Evolutionary conservation across 2,888 invertebrate genomes (phyloP).

Genomic region (Drosophila greeni): DNA sequence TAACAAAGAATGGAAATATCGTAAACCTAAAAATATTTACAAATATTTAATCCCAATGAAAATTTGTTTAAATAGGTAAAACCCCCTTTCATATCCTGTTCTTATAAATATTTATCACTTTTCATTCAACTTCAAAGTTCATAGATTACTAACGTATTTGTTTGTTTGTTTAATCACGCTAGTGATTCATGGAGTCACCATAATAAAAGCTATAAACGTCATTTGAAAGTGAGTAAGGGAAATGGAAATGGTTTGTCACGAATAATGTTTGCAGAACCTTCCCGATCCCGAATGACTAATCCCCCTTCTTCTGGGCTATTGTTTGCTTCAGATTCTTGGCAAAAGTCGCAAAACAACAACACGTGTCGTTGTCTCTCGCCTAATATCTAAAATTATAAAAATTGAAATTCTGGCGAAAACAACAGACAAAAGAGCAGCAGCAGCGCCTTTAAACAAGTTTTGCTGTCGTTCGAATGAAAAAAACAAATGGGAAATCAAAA

Average conservation of each 20-base stretch:
- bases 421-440: conserved; percentile 8
- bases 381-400: conserved; percentile 43
- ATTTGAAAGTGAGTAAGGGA: conserved; percentile 1
- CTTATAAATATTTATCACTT: neutral
- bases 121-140: neutral
- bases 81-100: neutral
- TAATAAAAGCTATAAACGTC: neutral
- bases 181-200: conserved; percentile 16
- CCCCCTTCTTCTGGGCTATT: conserved; percentile 1
- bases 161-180: conserved; percentile 17
- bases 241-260: conserved; percentile 7
- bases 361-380: conserved; percentile 33
- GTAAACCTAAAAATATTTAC: no score
- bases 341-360: conserved; percentile 26
- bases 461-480: conserved; percentile 14
- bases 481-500: conserved; percentile 21
- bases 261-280: conserved; percentile 32
- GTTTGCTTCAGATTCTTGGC: conserved; percentile 19
- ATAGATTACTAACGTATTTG: neutral
- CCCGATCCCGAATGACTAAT: conserved; percentile 29
- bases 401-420: conserved; percentile 31
- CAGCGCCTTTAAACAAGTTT: conserved; percentile 25
- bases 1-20: no score
- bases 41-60: no score
- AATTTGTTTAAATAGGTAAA: no score